These are phyloP conservation scores for Peromyscus melanophrys DNA, from an alignment of 2,797 vertebrate genomes.

Conservation along the genomic window DNA sequence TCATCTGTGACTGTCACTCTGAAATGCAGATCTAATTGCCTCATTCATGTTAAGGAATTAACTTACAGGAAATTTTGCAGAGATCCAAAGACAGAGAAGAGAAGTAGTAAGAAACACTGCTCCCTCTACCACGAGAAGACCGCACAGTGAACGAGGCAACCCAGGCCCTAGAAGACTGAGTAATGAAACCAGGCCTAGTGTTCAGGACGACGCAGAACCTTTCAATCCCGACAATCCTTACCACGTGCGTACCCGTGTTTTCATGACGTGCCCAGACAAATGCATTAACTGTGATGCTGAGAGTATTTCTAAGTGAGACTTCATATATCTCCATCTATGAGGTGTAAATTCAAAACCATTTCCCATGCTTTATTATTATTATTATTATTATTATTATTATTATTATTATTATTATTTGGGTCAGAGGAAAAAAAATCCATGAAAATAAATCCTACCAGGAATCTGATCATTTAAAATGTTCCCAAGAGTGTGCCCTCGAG, in stretches of 20 bases:
- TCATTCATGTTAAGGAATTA: slow-evolving; percentile 38
- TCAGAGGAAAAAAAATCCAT: slow-evolving; percentile 35
- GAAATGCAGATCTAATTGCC: background rate
- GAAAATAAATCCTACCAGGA: slow-evolving; percentile 38
- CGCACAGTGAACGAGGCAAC: slow-evolving; percentile 78
- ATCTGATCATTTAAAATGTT: slow-evolving; percentile 60
- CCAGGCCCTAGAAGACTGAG: slow-evolving; percentile 68
- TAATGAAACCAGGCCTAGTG: slow-evolving; percentile 87
- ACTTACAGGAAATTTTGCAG: slow-evolving; percentile 85
- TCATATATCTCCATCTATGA: background rate
- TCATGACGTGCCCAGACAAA: accelerated
- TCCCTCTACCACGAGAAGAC: slow-evolving; percentile 89
- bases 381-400: too few species aligned
- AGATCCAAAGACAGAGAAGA: slow-evolving; percentile 93
- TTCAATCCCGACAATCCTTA: slow-evolving; percentile 97
- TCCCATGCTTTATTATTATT: background rate
- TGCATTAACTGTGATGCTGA: background rate
- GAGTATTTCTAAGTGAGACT: background rate
- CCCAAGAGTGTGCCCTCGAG: background rate
- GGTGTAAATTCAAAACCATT: background rate
- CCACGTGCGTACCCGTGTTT: slow-evolving; percentile 91
- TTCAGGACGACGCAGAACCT: slow-evolving; percentile 87
- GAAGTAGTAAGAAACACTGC: slow-evolving; percentile 90
- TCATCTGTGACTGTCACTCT: background rate
- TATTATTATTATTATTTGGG: too few species aligned